These are phyloP conservation scores for Apoderus coryli DNA, from an alignment of 2,888 invertebrate genomes.

Conservation along the genomic window DNA sequence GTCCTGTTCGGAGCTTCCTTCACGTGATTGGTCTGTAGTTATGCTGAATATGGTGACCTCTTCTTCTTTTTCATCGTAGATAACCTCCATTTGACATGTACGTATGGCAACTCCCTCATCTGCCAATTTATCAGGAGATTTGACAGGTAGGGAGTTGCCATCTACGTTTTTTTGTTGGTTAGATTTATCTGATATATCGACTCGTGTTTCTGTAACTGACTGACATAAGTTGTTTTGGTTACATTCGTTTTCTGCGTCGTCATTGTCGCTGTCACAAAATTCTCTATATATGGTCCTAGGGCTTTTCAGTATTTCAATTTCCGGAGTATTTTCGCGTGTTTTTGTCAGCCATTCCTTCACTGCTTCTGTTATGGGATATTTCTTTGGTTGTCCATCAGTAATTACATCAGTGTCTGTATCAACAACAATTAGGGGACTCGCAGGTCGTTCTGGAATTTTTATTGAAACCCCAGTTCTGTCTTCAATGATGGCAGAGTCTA, in stretches of 20 bases:
- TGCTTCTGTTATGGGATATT: slow-evolving; percentile 42
- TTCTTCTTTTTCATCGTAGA: slow-evolving; percentile 16
- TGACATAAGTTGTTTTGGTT: slow-evolving; percentile 14
- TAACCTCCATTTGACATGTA: slow-evolving; percentile 8
- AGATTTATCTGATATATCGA: too few relatives aligned
- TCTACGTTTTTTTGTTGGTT: too few relatives aligned
- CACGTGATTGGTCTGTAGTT: slow-evolving; percentile 14
- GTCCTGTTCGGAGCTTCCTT: slow-evolving; percentile 32
- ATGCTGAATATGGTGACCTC: slow-evolving; percentile 20
- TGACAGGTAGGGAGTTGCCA: slow-evolving; percentile 24
- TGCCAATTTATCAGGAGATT: slow-evolving; percentile 10
- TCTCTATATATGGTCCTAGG: slow-evolving; percentile 29
- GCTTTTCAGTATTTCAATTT: slow-evolving; percentile 31
- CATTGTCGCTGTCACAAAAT: slow-evolving; percentile 21
- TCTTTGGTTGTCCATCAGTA: slow-evolving; percentile 8
- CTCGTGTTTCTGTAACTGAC: too few relatives aligned
- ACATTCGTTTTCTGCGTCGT: slow-evolving; percentile 20
- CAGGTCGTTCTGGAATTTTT: slow-evolving; percentile 16
- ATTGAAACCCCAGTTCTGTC: slow-evolving; percentile 21
- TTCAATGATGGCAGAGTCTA: slow-evolving; percentile 19
- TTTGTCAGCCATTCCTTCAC: slow-evolving; percentile 44
- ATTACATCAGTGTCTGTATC: background rate
- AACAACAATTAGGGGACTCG: slow-evolving; percentile 1
- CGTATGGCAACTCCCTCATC: too few relatives aligned
- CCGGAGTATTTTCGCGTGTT: slow-evolving; percentile 31